Evolutionary conservation across 2,888 invertebrate genomes (phyloP), one percentile per base, ranked within the genome.

Genomic region (Drosophila suboccidentalis): DNA sequence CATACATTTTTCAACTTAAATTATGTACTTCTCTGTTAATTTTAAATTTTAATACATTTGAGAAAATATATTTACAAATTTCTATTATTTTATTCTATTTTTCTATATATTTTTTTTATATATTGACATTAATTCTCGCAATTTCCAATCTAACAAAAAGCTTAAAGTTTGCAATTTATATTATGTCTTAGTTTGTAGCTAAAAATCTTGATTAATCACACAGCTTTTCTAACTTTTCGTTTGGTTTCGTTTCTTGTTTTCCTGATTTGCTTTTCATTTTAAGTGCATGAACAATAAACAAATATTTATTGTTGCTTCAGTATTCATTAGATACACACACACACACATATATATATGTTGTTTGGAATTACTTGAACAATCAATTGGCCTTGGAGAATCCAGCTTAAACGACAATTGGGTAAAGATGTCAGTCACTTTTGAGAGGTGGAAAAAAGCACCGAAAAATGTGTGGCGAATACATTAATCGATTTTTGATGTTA

Each of bases 281-380:
- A 79, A 55, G 76, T 62, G 75, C 75, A 53, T 59, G 59, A 44
- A 67, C 58, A 75, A 78, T 75, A 77, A 75, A 78, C 69, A 77
- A 70, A 69, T 49, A 62, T 47, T 58, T 50, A 36, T 36, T 43
- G 32, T 4, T 38, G 38, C 49, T 22, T 22, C 22, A 55, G 19
- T 22, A 22, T n/a, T 1, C n/a, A 34, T 34, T 39, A 15, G 32
- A 29, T 49, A 39, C 11, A 43, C 50, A 47, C 19, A 26, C 34
- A 32, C 19, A 38, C 44, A 36, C 13, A 43, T 39, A 39, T 6
- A 29, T 17, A 11, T 46, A 22, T 19, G 22, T 51, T 44, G 46
- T 63, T 60, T 62, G 63, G 63, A 79, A 70, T 65, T 59, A 61
- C 53, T 51, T 43, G 38, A 47, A n/a, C 47, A 58, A 62, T 41